These are phyloP conservation scores for Elgaria multicarinata DNA, from an alignment of 2,113 vertebrate genomes.

Conservation along the genomic window DNA sequence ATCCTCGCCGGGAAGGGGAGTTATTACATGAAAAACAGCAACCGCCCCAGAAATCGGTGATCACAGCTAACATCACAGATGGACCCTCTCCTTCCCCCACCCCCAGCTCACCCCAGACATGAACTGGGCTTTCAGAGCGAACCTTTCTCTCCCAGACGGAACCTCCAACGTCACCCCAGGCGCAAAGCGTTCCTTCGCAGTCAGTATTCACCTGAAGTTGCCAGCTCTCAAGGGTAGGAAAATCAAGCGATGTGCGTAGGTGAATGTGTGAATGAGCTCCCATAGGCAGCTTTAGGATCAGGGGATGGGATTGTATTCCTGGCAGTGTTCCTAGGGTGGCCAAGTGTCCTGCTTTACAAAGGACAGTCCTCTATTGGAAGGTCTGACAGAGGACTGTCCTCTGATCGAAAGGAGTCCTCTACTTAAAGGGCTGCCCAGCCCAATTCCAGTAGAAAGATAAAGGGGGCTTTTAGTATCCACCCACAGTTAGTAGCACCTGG, in stretches of 20 bases:
- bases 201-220: not conserved
- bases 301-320: not conserved
- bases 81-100: not conserved
- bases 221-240: not conserved
- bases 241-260: not conserved
- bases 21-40: not conserved
- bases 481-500: too few relatives aligned
- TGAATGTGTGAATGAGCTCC: not conserved
- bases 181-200: not conserved
- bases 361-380: too few relatives aligned
- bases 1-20: rapidly evolving
- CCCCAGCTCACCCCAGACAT: not conserved
- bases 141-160: not conserved
- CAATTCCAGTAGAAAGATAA: too few relatives aligned
- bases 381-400: too few relatives aligned
- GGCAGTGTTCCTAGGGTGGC: not conserved
- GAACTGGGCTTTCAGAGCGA: not conserved
- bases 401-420: too few relatives aligned
- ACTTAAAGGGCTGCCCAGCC: too few relatives aligned
- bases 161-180: not conserved
- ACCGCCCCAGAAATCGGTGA: not conserved
- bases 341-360: too few relatives aligned
- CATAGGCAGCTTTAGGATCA: not conserved
- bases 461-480: too few relatives aligned
- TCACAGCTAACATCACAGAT: too few relatives aligned